These are phyloP conservation scores for Aleadryas rufinucha DNA, from an alignment of 2,113 vertebrate genomes.

Conservation along the genomic window DNA sequence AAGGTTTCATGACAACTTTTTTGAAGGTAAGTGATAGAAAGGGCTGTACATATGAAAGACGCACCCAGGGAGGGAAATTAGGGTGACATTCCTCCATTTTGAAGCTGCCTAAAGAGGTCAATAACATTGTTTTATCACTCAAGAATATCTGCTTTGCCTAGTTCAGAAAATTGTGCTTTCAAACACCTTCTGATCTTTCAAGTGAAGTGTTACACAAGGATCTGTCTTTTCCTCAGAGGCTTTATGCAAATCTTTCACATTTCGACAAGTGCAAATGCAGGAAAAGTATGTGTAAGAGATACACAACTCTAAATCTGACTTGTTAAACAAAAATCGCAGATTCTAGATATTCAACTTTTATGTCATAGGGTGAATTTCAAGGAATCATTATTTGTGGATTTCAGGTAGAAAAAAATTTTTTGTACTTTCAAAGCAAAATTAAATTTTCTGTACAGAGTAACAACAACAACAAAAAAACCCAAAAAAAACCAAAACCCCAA, in stretches of 20 bases:
- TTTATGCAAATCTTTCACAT: neutral
- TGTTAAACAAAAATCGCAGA: neutral
- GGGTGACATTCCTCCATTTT: neutral
- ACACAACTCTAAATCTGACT: neutral
- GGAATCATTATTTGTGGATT: neutral
- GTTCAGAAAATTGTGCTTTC: neutral
- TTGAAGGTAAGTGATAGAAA: constrained; percentile 28
- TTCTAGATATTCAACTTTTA: neutral
- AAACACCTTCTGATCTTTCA: neutral
- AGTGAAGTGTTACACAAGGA: neutral
- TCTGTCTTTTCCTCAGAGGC: neutral
- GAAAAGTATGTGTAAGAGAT: neutral
- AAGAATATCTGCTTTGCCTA: neutral
- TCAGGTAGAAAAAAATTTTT: neutral
- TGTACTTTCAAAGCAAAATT: neutral
- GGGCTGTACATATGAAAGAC: neutral
- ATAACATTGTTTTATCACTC: neutral
- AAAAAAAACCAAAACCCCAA: too few species aligned
- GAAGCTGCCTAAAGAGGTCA: neutral
- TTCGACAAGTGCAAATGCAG: neutral
- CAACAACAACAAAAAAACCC: neutral
- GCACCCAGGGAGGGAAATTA: neutral
- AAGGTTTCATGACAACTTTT: neutral
- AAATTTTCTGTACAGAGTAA: neutral
- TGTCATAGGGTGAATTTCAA: neutral